Evolutionary conservation across 2,113 vertebrate species (phyloP).

Genomic region (Salvelinus namaycush): DNA sequence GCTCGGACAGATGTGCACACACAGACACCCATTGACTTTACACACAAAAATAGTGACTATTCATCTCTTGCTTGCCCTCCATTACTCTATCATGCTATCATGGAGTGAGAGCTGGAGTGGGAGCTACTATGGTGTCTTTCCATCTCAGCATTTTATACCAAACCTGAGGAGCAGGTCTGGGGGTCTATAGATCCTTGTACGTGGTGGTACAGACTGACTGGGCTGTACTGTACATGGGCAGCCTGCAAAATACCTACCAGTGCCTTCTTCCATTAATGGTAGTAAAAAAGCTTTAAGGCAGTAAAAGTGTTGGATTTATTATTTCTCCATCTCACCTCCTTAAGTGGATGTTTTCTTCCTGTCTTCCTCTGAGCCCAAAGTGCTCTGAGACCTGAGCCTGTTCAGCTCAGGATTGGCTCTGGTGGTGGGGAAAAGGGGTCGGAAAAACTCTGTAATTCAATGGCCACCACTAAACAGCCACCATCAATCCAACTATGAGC

Average conservation of each 20-base stretch:
- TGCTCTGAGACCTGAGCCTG: background rate
- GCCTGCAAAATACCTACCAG: background rate
- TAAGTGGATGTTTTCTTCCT: constrained; percentile 6
- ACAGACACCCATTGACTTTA: background rate
- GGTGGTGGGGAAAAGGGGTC: constrained; percentile 40
- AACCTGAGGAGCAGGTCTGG: too few relatives aligned
- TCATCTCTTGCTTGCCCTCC: too few relatives aligned
- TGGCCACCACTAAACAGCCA: constrained; percentile 48
- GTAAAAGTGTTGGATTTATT: constrained; percentile 37
- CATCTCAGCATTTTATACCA: too few relatives aligned
- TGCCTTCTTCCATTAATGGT: background rate
- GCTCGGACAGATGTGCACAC: background rate
- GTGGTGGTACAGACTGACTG: too few relatives aligned
- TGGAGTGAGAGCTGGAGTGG: constrained; percentile 1
- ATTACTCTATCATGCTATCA: too few relatives aligned
- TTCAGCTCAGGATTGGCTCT: too few relatives aligned
- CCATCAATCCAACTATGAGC: constrained; percentile 55
- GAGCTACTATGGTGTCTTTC: background rate
- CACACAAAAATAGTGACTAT: background rate
- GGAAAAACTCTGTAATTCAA: constrained; percentile 58
- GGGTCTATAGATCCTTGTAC: too few relatives aligned
- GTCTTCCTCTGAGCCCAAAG: constrained; percentile 18
- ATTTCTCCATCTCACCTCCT: constrained; percentile 11
- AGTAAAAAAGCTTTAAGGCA: background rate
- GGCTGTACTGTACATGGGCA: too few relatives aligned